Evolutionary conservation across 1,140 invertebrate genomes (phyloP).

Genomic region (Ceratina australensis): DNA sequence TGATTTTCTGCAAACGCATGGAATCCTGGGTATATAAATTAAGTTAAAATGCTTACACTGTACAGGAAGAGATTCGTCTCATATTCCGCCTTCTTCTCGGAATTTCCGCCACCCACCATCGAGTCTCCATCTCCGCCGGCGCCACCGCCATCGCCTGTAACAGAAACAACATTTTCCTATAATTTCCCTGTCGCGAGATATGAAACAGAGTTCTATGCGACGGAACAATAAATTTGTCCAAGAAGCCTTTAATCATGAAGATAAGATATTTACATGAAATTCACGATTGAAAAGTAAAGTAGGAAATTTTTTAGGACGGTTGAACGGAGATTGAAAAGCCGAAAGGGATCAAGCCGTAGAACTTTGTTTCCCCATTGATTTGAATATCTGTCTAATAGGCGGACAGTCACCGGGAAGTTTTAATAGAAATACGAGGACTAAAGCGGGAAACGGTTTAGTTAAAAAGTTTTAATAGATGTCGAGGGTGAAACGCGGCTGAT

Average conservation of each 20-base stretch:
- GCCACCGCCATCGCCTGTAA: constrained; percentile 83
- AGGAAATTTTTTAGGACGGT: too few relatives aligned
- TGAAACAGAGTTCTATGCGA: background rate
- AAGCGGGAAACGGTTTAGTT: constrained; percentile 7
- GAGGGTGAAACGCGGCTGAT: background rate
- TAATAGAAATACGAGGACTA: constrained; percentile 15
- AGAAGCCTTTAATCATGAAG: too few relatives aligned
- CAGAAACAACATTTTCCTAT: constrained; percentile 35
- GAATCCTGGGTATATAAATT: background rate
- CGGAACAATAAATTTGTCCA: too few relatives aligned
- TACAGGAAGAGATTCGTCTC: constrained; percentile 88
- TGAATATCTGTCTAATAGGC: constrained; percentile 4
- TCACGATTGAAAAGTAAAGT: too few relatives aligned
- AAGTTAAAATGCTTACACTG: constrained; percentile 80
- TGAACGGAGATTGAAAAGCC: too few relatives aligned
- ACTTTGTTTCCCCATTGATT: constrained; percentile 10
- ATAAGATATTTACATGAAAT: too few relatives aligned
- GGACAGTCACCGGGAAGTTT: constrained; percentile 3
- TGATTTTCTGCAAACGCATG: background rate
- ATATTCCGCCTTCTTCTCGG: constrained; percentile 83
- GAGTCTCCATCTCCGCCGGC: constrained; percentile 83
- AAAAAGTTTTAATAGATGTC: constrained; percentile 33
- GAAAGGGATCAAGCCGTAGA: background rate
- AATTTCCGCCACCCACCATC: constrained; percentile 79
- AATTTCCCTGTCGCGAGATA: background rate